A percentile compares a stretch with the other conserved stretches of the same genome.
phyloP scores from a whole-genome alignment of 2,888 invertebrate genomes.

The Dione juno region DNA sequence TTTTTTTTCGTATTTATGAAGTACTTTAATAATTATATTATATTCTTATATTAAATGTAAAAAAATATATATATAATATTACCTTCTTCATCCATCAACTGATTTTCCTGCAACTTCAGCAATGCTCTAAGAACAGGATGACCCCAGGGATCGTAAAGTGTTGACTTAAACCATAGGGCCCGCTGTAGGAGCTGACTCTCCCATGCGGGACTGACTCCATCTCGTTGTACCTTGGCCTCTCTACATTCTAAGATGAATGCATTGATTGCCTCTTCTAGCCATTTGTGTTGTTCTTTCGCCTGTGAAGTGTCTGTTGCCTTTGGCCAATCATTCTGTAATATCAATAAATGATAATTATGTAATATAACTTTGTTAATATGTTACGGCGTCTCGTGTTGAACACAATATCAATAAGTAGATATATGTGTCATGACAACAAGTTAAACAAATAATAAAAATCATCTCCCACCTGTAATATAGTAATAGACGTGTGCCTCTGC shows the following conservation, averaged over 20 bases:
- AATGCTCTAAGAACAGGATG: slow-evolving; percentile 81
- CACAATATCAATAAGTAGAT: too few species aligned
- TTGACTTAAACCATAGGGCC: slow-evolving; percentile 82
- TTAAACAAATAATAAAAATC: not conserved
- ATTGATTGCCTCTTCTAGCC: slow-evolving; percentile 63
- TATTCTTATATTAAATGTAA: too few species aligned
- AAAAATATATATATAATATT: slow-evolving; percentile 31
- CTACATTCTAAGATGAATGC: slow-evolving; percentile 66
- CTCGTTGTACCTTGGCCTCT: slow-evolving; percentile 59
- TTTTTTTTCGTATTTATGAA: too few species aligned
- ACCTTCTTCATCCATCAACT: slow-evolving; percentile 71
- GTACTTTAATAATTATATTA: too few species aligned
- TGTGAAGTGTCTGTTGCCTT: slow-evolving; percentile 55
- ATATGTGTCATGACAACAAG: too few species aligned
- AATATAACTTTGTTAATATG: not conserved
- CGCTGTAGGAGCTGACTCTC: slow-evolving; percentile 75
- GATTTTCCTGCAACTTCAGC: slow-evolving; percentile 79
- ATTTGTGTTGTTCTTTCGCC: slow-evolving; percentile 60
- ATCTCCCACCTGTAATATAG: slow-evolving; percentile 64
- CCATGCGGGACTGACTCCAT: slow-evolving; percentile 65
- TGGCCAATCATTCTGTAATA: slow-evolving; percentile 69
- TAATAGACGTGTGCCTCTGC: slow-evolving; percentile 69
- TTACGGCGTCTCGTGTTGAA: too few species aligned
- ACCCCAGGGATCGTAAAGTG: slow-evolving; percentile 81
- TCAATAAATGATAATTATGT: not conserved